phyloP scores from a whole-genome alignment of 1,140 invertebrate species.

The Plutomurus gul region DNA sequence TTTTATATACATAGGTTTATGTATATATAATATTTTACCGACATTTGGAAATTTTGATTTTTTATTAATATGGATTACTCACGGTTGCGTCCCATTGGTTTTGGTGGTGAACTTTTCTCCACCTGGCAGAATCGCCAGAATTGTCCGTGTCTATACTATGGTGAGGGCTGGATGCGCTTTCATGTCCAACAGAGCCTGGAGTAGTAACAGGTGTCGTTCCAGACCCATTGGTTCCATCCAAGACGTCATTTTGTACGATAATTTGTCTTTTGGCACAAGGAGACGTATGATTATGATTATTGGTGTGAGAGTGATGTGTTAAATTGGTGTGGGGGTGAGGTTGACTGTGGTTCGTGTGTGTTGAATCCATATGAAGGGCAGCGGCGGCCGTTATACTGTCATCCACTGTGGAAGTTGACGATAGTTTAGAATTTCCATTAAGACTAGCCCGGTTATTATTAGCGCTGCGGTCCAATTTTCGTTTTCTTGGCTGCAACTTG shows the following conservation, averaged over 20 bases:
- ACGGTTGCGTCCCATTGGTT: conserved; percentile 48
- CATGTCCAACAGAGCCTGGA: conserved; percentile 41
- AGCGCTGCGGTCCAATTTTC: conserved; percentile 46
- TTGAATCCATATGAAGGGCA: conserved; percentile 26
- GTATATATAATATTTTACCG: too few species aligned
- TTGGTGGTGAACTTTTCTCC: conserved; percentile 50
- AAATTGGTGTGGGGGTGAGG: conserved; percentile 11
- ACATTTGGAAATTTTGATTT: background rate
- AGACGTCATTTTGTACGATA: conserved; percentile 52
- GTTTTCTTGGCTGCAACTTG: conserved; percentile 45
- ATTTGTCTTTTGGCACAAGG: conserved; percentile 53
- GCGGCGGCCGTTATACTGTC: conserved; percentile 27
- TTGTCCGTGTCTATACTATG: conserved; percentile 49
- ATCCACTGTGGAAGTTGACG: background rate
- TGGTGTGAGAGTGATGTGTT: conserved; percentile 30
- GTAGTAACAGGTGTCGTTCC: conserved; percentile 30
- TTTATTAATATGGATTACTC: background rate
- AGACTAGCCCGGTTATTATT: conserved; percentile 22
- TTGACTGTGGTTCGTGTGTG: background rate
- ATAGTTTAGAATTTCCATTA: background rate
- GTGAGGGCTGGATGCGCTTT: conserved; percentile 47
- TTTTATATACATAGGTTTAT: background rate
- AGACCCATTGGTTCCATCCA: conserved; percentile 40
- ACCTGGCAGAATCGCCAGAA: conserved; percentile 45
- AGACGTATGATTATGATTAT: conserved; percentile 38